phyloP scores from a whole-genome alignment of 1,140 invertebrate genomes.

The Trachelipus rathkii region DNA sequence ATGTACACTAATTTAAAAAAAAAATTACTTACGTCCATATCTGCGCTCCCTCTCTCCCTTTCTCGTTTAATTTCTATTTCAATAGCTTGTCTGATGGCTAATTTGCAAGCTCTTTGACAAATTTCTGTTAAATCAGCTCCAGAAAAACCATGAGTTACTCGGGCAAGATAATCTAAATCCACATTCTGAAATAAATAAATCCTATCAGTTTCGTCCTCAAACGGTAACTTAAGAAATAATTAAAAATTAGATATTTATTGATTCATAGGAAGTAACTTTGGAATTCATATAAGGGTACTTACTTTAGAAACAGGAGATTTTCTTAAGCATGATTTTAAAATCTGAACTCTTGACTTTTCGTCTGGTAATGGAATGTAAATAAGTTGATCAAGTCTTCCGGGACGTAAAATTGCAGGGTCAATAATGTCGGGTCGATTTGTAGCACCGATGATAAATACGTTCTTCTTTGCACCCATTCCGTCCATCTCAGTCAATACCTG shows the following conservation, averaged over 20 bases:
- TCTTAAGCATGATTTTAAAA: constrained; percentile 90
- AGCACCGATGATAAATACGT: constrained; percentile 99
- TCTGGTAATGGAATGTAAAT: constrained; percentile 99
- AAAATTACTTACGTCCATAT: constrained; percentile 34
- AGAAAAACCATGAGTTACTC: constrained; percentile 94
- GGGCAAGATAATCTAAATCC: constrained; percentile 89
- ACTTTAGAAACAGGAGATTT: constrained; percentile 93
- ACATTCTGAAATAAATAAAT: constrained; percentile 65
- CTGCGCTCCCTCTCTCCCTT: constrained; percentile 61
- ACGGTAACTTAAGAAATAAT: background rate
- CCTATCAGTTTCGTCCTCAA: background rate
- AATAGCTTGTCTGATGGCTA: constrained; percentile 96
- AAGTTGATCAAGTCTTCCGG: constrained; percentile 95
- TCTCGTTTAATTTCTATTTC: constrained; percentile 90
- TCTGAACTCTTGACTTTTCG: constrained; percentile 92
- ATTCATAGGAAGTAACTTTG: too few species aligned
- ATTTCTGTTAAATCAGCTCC: constrained; percentile 99
- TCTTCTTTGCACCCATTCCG: constrained; percentile 99
- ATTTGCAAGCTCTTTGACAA: constrained; percentile 97
- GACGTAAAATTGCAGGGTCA: constrained; percentile 96
- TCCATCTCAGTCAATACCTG: constrained; percentile 98
- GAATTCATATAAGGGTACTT: constrained; percentile 30
- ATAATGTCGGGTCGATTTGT: constrained; percentile 96
- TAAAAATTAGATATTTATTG: background rate
- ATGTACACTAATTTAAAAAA: background rate